phyloP scores from a whole-genome alignment of 2,888 invertebrate species.

The Drosophila macrospina region DNA sequence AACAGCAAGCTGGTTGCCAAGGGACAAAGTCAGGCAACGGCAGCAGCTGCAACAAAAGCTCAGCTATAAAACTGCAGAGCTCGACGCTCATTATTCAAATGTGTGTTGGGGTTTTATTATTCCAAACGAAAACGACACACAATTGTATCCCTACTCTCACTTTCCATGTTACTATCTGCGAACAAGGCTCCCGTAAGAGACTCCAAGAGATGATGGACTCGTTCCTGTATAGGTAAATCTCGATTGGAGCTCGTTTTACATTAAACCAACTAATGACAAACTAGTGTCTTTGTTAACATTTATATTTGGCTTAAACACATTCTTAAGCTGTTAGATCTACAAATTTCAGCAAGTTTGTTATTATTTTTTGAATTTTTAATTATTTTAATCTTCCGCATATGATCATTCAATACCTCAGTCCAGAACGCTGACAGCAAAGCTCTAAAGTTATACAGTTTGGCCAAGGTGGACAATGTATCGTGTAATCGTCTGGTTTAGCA shows the following conservation, averaged over 20 bases:
- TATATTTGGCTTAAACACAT: too few species aligned
- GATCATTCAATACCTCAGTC: background rate
- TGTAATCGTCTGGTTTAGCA: background rate
- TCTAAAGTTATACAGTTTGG: background rate
- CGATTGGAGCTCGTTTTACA: background rate
- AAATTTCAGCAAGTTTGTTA: too few species aligned
- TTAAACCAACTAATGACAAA: too few species aligned
- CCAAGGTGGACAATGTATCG: slow-evolving; percentile 20
- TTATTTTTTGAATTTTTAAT: background rate
- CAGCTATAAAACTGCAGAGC: slow-evolving; percentile 50
- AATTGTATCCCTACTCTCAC: slow-evolving; percentile 1
- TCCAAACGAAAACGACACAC: slow-evolving; percentile 14
- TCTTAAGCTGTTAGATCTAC: too few species aligned
- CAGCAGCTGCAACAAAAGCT: slow-evolving; percentile 44
- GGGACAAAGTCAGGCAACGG: slow-evolving; percentile 40
- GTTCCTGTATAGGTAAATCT: background rate
- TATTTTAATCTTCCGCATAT: background rate
- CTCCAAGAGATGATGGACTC: background rate
- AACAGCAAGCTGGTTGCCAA: slow-evolving; percentile 40
- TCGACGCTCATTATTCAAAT: slow-evolving; percentile 72
- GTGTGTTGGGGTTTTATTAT: slow-evolving; percentile 43
- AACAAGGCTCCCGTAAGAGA: slow-evolving; percentile 1
- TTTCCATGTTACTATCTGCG: slow-evolving; percentile 9
- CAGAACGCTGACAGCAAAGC: slow-evolving; percentile 12
- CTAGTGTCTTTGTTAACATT: too few species aligned